Evolutionary conservation across 2,888 invertebrate genomes (phyloP).

Genomic region (Parnassius orleans): DNA sequence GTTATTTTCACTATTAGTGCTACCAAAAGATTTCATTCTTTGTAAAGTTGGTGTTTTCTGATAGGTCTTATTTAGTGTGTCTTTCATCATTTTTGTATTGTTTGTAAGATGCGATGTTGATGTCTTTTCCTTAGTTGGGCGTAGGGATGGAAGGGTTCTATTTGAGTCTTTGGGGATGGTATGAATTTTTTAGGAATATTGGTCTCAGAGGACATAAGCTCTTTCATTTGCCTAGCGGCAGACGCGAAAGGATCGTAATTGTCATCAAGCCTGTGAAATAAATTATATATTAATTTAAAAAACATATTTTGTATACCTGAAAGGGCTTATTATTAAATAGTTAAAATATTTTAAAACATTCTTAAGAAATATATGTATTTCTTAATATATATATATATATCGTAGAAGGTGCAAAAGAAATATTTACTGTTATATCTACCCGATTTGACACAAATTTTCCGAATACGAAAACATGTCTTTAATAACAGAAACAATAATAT

Average conservation of each 20-base stretch:
- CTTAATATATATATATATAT: too few species aligned
- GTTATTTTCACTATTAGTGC: conserved; percentile 63
- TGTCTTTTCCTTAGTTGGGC: conserved; percentile 62
- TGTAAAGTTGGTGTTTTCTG: conserved; percentile 76
- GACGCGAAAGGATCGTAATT: conserved; percentile 89
- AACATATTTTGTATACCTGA: not conserved
- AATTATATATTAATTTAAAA: conserved; percentile 1
- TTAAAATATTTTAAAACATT: too few species aligned
- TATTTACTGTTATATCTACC: too few species aligned
- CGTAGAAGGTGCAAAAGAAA: too few species aligned
- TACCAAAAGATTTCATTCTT: conserved; percentile 77
- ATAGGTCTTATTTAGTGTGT: conserved; percentile 74
- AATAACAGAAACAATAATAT: not conserved
- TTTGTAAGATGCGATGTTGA: conserved; percentile 53
- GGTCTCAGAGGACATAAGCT: conserved; percentile 86
- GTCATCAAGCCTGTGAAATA: conserved; percentile 72
- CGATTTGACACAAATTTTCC: too few species aligned
- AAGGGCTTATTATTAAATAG: not conserved
- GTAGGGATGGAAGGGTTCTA: conserved; percentile 69
- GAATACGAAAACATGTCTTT: too few species aligned
- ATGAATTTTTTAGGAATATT: conserved; percentile 69
- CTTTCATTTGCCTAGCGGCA: conserved; percentile 91
- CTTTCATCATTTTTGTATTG: conserved; percentile 73
- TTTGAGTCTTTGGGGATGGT: conserved; percentile 65
- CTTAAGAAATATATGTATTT: too few species aligned